phyloP scores from a whole-genome alignment of 2,888 invertebrate genomes.

The Andrena hattorfiana region DNA sequence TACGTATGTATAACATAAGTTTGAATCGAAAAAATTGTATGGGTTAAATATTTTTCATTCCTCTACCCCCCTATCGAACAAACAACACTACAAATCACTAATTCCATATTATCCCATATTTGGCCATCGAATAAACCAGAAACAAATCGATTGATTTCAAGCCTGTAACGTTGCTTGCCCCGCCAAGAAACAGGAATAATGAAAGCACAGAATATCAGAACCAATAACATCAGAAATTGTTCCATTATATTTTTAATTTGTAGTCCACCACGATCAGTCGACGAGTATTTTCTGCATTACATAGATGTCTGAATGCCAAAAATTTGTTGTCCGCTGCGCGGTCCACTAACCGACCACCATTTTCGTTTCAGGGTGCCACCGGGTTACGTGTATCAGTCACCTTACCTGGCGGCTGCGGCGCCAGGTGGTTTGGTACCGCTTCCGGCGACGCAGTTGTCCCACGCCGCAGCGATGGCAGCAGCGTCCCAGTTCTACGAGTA shows the following conservation, averaged over 20 bases:
- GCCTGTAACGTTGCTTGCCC: too few species aligned
- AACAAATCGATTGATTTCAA: too few species aligned
- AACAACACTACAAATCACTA: too few species aligned
- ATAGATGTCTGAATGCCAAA: slow-evolving; percentile 51
- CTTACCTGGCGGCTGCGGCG: slow-evolving; percentile 88
- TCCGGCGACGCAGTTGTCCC: slow-evolving; percentile 88
- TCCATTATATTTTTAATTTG: neutral
- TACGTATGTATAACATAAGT: neutral
- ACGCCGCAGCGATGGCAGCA: slow-evolving; percentile 92
- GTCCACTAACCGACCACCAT: slow-evolving; percentile 32
- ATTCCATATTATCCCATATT: too few species aligned
- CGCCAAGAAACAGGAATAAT: neutral
- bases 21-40: neutral
- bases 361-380: slow-evolving; percentile 88
- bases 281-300: slow-evolving; percentile 45
- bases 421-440: slow-evolving; percentile 89
- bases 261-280: slow-evolving; percentile 37
- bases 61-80: too few species aligned
- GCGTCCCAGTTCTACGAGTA: slow-evolving; percentile 94
- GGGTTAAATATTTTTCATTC: neutral
- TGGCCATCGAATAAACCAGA: too few species aligned
- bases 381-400: slow-evolving; percentile 92
- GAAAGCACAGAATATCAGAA: neutral
- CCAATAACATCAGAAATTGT: neutral
- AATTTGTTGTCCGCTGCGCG: too few species aligned